Percentiles rank a stretch among this genome's conserved stretches.
phyloP scores from a whole-genome alignment of 2,888 invertebrate species.

The Cepaea hortensis region DNA sequence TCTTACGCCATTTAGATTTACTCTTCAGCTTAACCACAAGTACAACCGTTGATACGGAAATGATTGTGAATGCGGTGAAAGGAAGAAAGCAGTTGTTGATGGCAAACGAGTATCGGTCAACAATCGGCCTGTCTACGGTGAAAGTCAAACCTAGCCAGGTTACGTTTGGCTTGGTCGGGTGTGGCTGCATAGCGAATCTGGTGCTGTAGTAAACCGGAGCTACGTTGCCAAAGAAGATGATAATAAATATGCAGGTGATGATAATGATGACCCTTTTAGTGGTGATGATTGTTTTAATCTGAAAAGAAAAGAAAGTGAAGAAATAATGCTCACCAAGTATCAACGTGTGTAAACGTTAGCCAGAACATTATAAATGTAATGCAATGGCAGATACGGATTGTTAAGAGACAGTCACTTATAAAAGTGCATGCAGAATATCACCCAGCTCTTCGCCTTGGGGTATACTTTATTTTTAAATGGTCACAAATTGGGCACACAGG shows the following conservation, averaged over 20 bases:
- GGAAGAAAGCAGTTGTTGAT: conserved; percentile 29
- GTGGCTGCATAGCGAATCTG: conserved; percentile 2
- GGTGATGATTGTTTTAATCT: conserved; percentile 25
- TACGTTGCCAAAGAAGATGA: conserved; percentile 9
- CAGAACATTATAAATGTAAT: too few relatives aligned
- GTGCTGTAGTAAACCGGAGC: conserved; percentile 17
- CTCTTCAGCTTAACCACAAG: not conserved
- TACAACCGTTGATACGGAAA: conserved; percentile 4
- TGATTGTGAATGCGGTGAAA: conserved; percentile 4
- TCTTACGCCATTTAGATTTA: conserved; percentile 5
- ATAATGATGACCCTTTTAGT: conserved; percentile 13
- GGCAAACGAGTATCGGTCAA: conserved; percentile 5
- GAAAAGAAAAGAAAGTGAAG: not conserved
- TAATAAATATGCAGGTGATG: not conserved
- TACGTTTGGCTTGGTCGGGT: not conserved
- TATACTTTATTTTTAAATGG: too few relatives aligned
- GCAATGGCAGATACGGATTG: too few relatives aligned
- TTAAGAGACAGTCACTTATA: too few relatives aligned
- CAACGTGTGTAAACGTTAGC: not conserved
- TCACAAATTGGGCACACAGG: too few relatives aligned
- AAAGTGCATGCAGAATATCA: too few relatives aligned
- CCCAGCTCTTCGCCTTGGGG: too few relatives aligned
- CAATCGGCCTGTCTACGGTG: not conserved
- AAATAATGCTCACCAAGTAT: not conserved
- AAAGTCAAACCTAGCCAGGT: not conserved